These are phyloP conservation scores for Drosophila melanosoma DNA, from an alignment of 2,888 invertebrate genomes.

Conservation along the genomic window DNA sequence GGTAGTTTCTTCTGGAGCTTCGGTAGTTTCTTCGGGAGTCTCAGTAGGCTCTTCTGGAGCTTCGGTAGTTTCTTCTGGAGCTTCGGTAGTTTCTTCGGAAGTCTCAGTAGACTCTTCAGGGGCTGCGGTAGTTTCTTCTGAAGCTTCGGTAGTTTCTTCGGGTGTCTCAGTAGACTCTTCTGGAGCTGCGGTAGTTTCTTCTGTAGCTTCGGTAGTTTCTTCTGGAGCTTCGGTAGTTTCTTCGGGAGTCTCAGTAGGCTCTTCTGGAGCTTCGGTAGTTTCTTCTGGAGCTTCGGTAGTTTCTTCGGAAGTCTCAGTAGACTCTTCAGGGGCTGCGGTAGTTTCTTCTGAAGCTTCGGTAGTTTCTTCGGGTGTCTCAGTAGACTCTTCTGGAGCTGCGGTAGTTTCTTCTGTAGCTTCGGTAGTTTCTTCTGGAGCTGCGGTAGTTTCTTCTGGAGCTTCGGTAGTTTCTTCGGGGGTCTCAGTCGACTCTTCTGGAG, in stretches of 20 bases:
- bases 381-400: not conserved
- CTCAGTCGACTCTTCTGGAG: not conserved
- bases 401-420: conserved; percentile 17
- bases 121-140: not conserved
- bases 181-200: no score
- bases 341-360: not conserved
- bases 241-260: conserved; percentile 1
- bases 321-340: not conserved
- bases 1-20: no score
- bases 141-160: no score
- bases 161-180: not conserved
- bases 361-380: not conserved
- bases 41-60: not conserved
- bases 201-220: not conserved
- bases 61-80: conserved; percentile 2
- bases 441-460: conserved; percentile 9
- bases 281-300: conserved; percentile 2
- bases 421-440: conserved; percentile 9
- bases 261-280: not conserved
- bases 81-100: not conserved
- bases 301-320: not conserved
- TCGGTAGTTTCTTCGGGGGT: conserved; percentile 2
- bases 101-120: not conserved
- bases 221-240: no score
- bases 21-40: not conserved